phyloP scores from a whole-genome alignment of 2,888 invertebrate genomes.

The Dynastes hyllus region DNA sequence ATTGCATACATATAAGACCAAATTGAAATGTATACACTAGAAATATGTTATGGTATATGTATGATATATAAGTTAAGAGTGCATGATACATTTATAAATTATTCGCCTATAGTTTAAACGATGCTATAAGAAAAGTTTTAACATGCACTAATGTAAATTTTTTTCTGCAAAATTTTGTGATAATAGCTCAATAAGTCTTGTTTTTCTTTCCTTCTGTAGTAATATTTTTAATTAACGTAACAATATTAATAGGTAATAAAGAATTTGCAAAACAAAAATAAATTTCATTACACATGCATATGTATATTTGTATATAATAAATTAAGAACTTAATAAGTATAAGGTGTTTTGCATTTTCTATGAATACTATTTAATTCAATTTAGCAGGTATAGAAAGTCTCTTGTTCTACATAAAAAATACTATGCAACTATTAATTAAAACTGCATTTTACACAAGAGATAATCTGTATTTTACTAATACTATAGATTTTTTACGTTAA shows the following conservation, averaged over 20 bases:
- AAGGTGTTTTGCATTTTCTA: slow-evolving; percentile 42
- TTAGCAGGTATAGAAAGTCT: slow-evolving; percentile 48
- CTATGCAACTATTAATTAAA: slow-evolving; percentile 37
- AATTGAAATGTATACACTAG: slow-evolving; percentile 36
- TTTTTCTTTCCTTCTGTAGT: slow-evolving; percentile 48
- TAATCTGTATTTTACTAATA: slow-evolving; percentile 46
- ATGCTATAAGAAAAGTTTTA: slow-evolving; percentile 36
- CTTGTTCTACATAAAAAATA: slow-evolving; percentile 42
- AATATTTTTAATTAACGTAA: slow-evolving; percentile 27
- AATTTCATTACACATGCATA: not conserved
- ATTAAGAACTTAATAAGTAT: slow-evolving; percentile 12
- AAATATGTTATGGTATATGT: slow-evolving; percentile 18
- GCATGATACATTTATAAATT: slow-evolving; percentile 47
- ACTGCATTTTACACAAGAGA: slow-evolving; percentile 38
- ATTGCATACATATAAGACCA: slow-evolving; percentile 26
- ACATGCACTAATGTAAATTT: slow-evolving; percentile 43
- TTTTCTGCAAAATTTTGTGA: slow-evolving; percentile 52
- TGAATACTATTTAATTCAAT: slow-evolving; percentile 33
- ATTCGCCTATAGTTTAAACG: slow-evolving; percentile 35
- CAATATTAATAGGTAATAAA: slow-evolving; percentile 17
- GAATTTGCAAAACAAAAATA: slow-evolving; percentile 33
- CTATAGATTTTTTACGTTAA: slow-evolving; percentile 50
- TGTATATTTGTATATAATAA: slow-evolving; percentile 19
- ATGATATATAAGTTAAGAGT: slow-evolving; percentile 38
- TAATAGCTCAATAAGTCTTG: slow-evolving; percentile 51